Evolutionary conservation across 1,140 invertebrate genomes (phyloP).

Genomic region (Ptiloglossa arizonensis): DNA sequence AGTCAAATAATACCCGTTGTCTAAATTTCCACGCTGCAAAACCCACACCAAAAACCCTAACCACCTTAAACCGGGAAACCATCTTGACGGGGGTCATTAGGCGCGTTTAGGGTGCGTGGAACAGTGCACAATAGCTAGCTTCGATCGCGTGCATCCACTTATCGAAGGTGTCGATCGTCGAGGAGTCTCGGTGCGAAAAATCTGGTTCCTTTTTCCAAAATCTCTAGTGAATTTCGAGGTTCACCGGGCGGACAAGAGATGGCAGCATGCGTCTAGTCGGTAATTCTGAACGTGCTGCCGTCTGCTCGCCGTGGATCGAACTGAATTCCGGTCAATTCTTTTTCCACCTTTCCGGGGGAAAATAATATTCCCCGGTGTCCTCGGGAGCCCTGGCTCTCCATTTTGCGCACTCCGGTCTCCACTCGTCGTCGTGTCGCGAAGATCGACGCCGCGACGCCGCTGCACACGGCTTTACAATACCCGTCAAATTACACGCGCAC

Average conservation of each 20-base stretch:
- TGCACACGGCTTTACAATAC: constrained; percentile 11
- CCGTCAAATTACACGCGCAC: constrained; percentile 27
- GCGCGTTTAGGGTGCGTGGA: background rate
- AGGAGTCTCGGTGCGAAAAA: background rate
- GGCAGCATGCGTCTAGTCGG: constrained; percentile 74
- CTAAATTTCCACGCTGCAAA: background rate
- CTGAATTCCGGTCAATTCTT: constrained; percentile 69
- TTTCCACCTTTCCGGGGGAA: constrained; percentile 21
- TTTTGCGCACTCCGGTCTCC: constrained; percentile 19
- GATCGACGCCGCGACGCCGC: constrained; percentile 14
- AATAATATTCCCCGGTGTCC: constrained; percentile 50
- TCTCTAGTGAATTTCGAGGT: constrained; percentile 32
- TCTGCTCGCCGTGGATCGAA: constrained; percentile 65
- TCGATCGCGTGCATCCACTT: fast-evolving
- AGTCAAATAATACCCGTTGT: too few relatives aligned
- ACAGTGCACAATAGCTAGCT: background rate
- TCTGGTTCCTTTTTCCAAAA: constrained; percentile 35
- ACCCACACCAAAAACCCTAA: background rate
- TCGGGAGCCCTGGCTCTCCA: constrained; percentile 4
- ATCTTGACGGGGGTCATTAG: background rate
- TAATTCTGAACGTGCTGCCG: constrained; percentile 78
- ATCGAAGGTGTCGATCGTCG: fast-evolving
- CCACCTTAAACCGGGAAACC: background rate
- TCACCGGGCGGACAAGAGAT: constrained; percentile 62
- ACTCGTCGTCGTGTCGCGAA: background rate